Conservation (phyloP, 2,113 vertebrate genomes). For the Eublepharis macularius region DNA sequence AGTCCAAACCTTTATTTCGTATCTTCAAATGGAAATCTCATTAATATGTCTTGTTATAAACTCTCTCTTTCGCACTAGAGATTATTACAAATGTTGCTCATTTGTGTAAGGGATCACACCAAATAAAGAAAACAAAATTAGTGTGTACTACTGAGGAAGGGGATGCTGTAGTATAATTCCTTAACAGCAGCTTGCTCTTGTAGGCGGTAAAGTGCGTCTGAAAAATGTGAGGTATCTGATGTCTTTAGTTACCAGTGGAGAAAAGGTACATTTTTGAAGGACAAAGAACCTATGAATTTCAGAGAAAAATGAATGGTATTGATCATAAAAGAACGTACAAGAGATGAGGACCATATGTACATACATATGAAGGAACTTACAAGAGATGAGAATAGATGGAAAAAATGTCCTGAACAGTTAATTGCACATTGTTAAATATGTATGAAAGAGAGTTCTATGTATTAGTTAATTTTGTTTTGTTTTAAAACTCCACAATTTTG, state of each 20-base stretch:
- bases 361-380: background rate
- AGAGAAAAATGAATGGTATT: background rate
- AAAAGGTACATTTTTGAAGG: background rate
- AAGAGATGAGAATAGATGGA: background rate
- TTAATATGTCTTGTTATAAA: background rate
- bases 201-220: background rate
- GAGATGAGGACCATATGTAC: no score
- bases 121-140: background rate
- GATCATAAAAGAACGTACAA: rapidly evolving
- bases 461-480: conserved; percentile 12
- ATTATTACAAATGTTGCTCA: background rate
- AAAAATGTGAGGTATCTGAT: background rate
- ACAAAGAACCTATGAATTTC: rapidly evolving
- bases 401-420: background rate
- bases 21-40: background rate
- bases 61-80: background rate
- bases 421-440: background rate
- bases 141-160: background rate
- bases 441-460: background rate
- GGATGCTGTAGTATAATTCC: background rate
- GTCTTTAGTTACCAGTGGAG: background rate
- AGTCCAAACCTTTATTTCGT: background rate
- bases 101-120: background rate
- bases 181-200: background rate
- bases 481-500: background rate